phyloP scores from a whole-genome alignment of 1,140 invertebrate species.

The Akabosia matsudoensis region DNA sequence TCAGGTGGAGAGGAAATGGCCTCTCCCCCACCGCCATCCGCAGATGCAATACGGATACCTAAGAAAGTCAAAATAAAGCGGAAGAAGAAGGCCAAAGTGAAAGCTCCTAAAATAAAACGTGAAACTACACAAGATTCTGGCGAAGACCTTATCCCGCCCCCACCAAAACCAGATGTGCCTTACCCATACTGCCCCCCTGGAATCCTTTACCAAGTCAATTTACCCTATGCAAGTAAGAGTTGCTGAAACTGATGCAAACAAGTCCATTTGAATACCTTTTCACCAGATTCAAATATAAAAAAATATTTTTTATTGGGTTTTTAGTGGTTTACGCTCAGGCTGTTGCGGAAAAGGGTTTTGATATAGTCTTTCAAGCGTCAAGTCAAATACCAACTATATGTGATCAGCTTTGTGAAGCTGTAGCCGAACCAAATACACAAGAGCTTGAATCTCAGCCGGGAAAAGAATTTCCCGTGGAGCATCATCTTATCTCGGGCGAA shows the following conservation, averaged over 20 bases:
- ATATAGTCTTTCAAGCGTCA: constrained; percentile 41
- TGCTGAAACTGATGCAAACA: background rate
- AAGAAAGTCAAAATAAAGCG: constrained; percentile 43
- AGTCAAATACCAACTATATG: constrained; percentile 9
- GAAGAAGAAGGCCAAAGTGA: constrained; percentile 56
- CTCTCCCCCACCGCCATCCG: constrained; percentile 60
- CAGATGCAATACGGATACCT: background rate
- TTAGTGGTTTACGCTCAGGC: constrained; percentile 43
- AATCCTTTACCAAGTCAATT: constrained; percentile 45
- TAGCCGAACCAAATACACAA: background rate
- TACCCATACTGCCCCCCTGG: constrained; percentile 45
- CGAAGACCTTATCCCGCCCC: constrained; percentile 16
- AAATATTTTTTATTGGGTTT: constrained; percentile 30
- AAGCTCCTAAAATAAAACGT: constrained; percentile 54
- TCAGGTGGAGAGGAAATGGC: constrained; percentile 63
- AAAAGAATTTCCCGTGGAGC: background rate
- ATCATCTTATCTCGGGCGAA: background rate
- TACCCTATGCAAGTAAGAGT: constrained; percentile 43
- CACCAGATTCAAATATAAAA: no score
- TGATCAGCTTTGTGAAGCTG: constrained; percentile 1
- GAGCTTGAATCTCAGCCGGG: background rate
- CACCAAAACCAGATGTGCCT: constrained; percentile 31
- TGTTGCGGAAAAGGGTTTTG: constrained; percentile 43
- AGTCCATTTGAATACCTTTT: no score
- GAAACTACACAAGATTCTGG: constrained; percentile 43